A percentile compares a stretch with the other conserved stretches of the same genome.
These are phyloP conservation scores for Sapayoa aenigma DNA, from an alignment of 2,113 vertebrate genomes.

Conservation along the genomic window DNA sequence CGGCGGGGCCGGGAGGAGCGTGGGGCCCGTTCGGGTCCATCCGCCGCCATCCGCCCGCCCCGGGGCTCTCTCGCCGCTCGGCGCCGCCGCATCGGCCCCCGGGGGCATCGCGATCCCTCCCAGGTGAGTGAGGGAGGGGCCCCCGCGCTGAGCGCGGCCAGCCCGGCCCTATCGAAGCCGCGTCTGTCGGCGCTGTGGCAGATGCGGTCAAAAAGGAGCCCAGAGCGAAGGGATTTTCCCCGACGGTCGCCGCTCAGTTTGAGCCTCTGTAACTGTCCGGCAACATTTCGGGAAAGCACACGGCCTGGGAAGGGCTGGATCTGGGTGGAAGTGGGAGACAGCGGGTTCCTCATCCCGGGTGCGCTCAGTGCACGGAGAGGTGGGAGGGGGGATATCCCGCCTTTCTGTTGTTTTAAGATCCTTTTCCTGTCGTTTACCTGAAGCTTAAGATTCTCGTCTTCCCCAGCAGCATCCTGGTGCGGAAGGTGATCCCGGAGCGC, in stretches of 20 bases:
- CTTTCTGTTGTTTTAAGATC: rapidly evolving
- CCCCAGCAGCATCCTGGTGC: background rate
- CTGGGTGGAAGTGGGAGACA: too few species aligned
- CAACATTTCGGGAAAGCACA: slow-evolving; percentile 63
- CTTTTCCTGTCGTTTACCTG: too few species aligned
- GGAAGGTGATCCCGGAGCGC: rapidly evolving
- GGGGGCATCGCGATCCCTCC: background rate
- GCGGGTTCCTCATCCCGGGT: too few species aligned
- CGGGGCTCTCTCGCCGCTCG: rapidly evolving
- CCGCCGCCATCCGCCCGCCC: background rate
- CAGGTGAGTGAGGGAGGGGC: background rate
- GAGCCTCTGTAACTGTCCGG: background rate
- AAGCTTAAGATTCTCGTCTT: background rate
- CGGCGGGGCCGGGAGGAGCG: rapidly evolving
- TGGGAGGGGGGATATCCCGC: too few species aligned
- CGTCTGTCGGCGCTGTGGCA: slow-evolving; percentile 12
- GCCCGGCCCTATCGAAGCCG: slow-evolving; percentile 68
- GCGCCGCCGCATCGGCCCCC: background rate
- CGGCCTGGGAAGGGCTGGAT: too few species aligned
- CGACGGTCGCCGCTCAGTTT: slow-evolving; percentile 66
- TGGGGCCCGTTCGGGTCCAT: rapidly evolving
- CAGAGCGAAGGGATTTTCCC: slow-evolving; percentile 39
- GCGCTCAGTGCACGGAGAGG: too few species aligned
- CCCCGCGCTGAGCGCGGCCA: background rate
- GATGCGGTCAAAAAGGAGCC: slow-evolving; percentile 70